phyloP scores from a whole-genome alignment of 2,113 vertebrate species.

The Hyla sarda region DNA sequence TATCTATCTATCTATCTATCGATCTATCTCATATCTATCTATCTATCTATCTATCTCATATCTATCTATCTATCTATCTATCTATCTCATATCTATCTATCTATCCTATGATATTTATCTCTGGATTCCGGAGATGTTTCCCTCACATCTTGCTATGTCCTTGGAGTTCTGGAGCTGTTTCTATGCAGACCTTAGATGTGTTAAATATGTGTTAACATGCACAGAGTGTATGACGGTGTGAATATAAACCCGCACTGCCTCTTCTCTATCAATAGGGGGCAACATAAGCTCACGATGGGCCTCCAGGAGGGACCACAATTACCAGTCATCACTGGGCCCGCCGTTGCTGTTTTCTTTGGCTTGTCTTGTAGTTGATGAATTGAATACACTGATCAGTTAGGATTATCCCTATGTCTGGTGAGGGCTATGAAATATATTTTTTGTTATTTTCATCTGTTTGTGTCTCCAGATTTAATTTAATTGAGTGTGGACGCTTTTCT shows the following conservation, averaged over 20 bases:
- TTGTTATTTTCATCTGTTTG: slow-evolving; percentile 66
- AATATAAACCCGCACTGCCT: slow-evolving; percentile 66
- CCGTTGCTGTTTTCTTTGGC: slow-evolving; percentile 62
- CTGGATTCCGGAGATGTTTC: not conserved
- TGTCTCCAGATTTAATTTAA: slow-evolving; percentile 68
- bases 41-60: not conserved
- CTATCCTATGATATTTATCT: not conserved
- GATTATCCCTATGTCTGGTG: slow-evolving; percentile 64
- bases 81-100: not conserved
- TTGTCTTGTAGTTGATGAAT: slow-evolving; percentile 67
- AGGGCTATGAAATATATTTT: slow-evolving; percentile 66
- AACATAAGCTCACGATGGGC: slow-evolving; percentile 64
- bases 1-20: not conserved
- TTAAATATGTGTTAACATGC: slow-evolving; percentile 21
- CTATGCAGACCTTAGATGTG: slow-evolving; percentile 13
- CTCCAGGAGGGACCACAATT: slow-evolving; percentile 54
- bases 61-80: not conserved
- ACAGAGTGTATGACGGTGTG: not conserved
- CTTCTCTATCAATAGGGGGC: slow-evolving; percentile 77
- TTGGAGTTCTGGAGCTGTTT: slow-evolving; percentile 2
- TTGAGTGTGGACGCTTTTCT: slow-evolving; percentile 62
- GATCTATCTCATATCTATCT: not conserved
- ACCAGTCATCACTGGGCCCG: slow-evolving; percentile 49
- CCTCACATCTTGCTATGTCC: not conserved
- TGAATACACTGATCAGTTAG: slow-evolving; percentile 67